These are phyloP conservation scores for Nephrotoma guestfalica DNA, from an alignment of 2,888 invertebrate genomes.

Conservation along the genomic window DNA sequence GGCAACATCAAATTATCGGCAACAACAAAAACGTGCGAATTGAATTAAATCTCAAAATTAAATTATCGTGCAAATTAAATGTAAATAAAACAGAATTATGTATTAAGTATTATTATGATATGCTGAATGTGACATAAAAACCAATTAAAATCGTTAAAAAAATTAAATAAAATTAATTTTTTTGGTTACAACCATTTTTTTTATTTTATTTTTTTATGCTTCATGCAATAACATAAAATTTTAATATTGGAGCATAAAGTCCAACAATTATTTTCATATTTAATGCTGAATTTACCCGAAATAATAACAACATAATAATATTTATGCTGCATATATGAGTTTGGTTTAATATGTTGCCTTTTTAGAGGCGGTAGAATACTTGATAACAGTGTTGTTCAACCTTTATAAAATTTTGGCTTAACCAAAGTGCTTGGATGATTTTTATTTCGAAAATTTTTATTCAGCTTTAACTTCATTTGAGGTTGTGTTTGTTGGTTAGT, in stretches of 20 bases:
- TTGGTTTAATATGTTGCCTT: background rate
- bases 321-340: background rate
- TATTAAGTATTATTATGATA: background rate
- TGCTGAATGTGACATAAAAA: background rate
- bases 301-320: background rate
- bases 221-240: background rate
- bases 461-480: too few relatives aligned
- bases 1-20: background rate
- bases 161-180: background rate
- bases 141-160: background rate
- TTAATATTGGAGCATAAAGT: background rate
- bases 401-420: too few relatives aligned
- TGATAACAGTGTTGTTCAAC: too few relatives aligned
- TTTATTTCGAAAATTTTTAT: too few relatives aligned
- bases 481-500: too few relatives aligned
- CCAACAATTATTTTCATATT: background rate
- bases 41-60: background rate
- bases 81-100: background rate
- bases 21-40: background rate
- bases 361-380: background rate
- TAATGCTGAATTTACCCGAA: background rate
- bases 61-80: background rate
- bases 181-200: background rate
- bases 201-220: background rate
- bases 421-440: too few relatives aligned